A percentile compares a stretch with the other conserved stretches of the same genome.
These are phyloP conservation scores for Pectinophora gossypiella DNA, from an alignment of 1,140 invertebrate species.

Conservation along the genomic window DNA sequence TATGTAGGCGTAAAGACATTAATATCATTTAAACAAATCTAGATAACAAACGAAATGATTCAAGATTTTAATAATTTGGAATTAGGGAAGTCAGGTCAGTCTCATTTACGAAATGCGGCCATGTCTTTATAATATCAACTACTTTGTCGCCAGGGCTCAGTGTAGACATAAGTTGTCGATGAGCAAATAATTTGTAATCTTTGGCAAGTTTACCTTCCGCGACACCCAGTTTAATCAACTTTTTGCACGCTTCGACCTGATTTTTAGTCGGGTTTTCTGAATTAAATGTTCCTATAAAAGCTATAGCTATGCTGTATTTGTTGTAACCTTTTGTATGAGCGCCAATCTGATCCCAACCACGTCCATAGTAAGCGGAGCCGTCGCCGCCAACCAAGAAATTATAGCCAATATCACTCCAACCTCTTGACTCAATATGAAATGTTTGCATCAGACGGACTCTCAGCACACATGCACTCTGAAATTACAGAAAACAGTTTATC, in stretches of 20 bases:
- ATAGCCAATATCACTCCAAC: slow-evolving; percentile 77
- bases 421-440: slow-evolving; percentile 82
- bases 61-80: slow-evolving; percentile 16
- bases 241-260: slow-evolving; percentile 75
- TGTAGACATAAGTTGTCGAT: slow-evolving; percentile 78
- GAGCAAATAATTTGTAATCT: slow-evolving; percentile 79
- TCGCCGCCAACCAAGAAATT: slow-evolving; percentile 87
- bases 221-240: slow-evolving; percentile 77
- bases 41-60: too few species aligned
- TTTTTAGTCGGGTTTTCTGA: slow-evolving; percentile 56
- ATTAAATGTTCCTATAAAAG: slow-evolving; percentile 81
- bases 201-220: slow-evolving; percentile 63
- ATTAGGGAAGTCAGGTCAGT: slow-evolving; percentile 19
- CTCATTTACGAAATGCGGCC: slow-evolving; percentile 76
- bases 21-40: too few species aligned
- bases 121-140: slow-evolving; percentile 75
- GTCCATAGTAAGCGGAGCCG: slow-evolving; percentile 80
- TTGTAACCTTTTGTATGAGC: slow-evolving; percentile 82
- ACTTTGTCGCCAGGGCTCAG: slow-evolving; percentile 79
- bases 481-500: too few species aligned
- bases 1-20: too few species aligned
- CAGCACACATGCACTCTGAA: slow-evolving; percentile 63
- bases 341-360: slow-evolving; percentile 80
- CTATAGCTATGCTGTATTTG: slow-evolving; percentile 78
- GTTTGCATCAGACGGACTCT: slow-evolving; percentile 79